Evolutionary conservation across 1,140 invertebrate genomes (phyloP).

Genomic region (Meloidogyne hapla): DNA sequence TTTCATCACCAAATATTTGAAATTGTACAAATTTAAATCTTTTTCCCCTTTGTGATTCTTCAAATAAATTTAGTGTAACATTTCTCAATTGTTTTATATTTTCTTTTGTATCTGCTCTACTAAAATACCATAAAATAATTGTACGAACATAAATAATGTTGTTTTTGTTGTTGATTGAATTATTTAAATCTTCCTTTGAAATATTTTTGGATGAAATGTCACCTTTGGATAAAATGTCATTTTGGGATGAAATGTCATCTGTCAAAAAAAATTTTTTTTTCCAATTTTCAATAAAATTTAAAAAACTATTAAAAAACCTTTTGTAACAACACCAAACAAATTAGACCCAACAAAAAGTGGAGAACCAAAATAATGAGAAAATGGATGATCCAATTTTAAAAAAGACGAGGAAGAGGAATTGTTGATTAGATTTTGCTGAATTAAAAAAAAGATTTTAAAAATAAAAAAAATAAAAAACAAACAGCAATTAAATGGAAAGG

Average conservation of each 20-base stretch:
- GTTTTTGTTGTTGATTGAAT: too few relatives aligned
- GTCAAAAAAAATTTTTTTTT: too few relatives aligned
- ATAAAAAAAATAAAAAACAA: slow-evolving; percentile 11
- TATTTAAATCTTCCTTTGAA: not conserved
- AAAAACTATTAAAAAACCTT: too few relatives aligned
- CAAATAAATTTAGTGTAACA: slow-evolving; percentile 23
- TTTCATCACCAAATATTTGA: slow-evolving; percentile 23
- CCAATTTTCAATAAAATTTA: too few relatives aligned
- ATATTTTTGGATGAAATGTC: not conserved
- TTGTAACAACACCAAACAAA: slow-evolving; percentile 42
- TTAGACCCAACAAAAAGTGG: slow-evolving; percentile 57
- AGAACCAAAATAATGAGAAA: slow-evolving; percentile 34
- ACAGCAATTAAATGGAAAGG: slow-evolving; percentile 58
- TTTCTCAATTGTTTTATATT: slow-evolving; percentile 10
- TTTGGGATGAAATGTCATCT: not conserved
- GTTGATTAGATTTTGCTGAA: slow-evolving; percentile 16
- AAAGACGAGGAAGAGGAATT: slow-evolving; percentile 33
- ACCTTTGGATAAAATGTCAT: not conserved
- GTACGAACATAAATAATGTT: not conserved
- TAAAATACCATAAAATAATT: slow-evolving; percentile 28
- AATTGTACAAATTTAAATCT: slow-evolving; percentile 11
- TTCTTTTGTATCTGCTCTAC: slow-evolving; percentile 20
- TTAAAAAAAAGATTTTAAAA: slow-evolving; percentile 33
- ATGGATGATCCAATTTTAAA: slow-evolving; percentile 51
- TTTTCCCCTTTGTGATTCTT: slow-evolving; percentile 15